Percentiles rank a stretch among this genome's conserved stretches.
Conservation (phyloP, 2,888 invertebrate species). For the Balanococcus diminutus region DNA sequence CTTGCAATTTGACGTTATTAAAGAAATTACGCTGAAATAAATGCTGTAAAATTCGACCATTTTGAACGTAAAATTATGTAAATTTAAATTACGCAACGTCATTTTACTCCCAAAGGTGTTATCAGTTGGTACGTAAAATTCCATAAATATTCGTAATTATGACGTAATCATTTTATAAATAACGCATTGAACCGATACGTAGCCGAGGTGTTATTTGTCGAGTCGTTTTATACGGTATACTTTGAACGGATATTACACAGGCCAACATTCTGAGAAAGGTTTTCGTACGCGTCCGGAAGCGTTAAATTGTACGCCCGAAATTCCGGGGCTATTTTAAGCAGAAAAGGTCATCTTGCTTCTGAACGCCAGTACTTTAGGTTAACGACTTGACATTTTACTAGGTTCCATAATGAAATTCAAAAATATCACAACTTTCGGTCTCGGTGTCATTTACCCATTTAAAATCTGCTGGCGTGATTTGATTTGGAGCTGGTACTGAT, state of each 20-base stretch:
- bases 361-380: background rate
- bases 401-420: background rate
- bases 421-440: conserved; percentile 1
- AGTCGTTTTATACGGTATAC: background rate
- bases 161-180: background rate
- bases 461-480: background rate
- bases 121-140: background rate
- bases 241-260: background rate
- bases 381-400: conserved; percentile 26
- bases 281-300: conserved; percentile 6
- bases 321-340: conserved; percentile 4
- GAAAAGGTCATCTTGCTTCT: background rate
- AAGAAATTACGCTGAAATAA: background rate
- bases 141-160: conserved; percentile 13
- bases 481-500: background rate
- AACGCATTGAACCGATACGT: conserved; percentile 9
- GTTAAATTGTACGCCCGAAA: background rate
- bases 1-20: background rate
- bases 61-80: background rate
- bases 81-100: background rate
- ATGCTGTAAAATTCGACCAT: background rate
- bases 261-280: conserved; percentile 6
- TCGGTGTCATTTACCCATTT: conserved; percentile 30
- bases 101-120: background rate
- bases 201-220: background rate